A percentile compares a stretch with the other conserved stretches of the same genome.
Evolutionary conservation across 1,140 invertebrate genomes (phyloP).

Genomic region (Hyles euphorbiae): DNA sequence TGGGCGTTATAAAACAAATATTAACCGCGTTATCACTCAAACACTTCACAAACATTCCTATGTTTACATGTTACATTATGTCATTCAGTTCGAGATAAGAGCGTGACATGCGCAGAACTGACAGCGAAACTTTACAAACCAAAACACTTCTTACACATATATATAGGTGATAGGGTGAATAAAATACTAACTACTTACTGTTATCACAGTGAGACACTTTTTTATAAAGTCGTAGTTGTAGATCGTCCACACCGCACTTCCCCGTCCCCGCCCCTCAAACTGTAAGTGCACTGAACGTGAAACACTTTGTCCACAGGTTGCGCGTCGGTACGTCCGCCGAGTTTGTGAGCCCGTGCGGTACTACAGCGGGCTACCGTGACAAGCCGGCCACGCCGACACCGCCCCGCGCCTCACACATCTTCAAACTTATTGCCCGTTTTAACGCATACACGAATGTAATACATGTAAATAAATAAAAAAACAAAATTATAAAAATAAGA

Average conservation of each 20-base stretch:
- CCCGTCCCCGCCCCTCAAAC: conserved; percentile 42
- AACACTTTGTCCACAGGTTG: conserved; percentile 37
- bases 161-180: no score
- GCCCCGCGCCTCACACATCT: neutral
- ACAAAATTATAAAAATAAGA: no score
- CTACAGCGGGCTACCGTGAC: conserved; percentile 56
- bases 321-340: conserved; percentile 48
- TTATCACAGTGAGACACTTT: conserved; percentile 39
- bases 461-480: no score
- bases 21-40: neutral
- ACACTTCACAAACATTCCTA: neutral
- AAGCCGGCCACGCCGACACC: conserved; percentile 21
- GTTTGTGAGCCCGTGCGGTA: conserved; percentile 49
- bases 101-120: conserved; percentile 6
- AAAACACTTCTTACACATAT: conserved; percentile 2
- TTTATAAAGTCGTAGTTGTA: no score
- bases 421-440: conserved; percentile 47
- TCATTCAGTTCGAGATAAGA: conserved; percentile 2
- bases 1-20: neutral
- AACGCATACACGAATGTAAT: conserved; percentile 32
- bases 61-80: conserved; percentile 8
- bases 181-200: conserved; percentile 46
- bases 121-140: conserved; percentile 14
- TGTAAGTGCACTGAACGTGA: conserved; percentile 43
- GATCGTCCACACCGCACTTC: conserved; percentile 32